These are phyloP conservation scores for Leucophenga montana DNA, from an alignment of 2,888 invertebrate species.

Conservation along the genomic window DNA sequence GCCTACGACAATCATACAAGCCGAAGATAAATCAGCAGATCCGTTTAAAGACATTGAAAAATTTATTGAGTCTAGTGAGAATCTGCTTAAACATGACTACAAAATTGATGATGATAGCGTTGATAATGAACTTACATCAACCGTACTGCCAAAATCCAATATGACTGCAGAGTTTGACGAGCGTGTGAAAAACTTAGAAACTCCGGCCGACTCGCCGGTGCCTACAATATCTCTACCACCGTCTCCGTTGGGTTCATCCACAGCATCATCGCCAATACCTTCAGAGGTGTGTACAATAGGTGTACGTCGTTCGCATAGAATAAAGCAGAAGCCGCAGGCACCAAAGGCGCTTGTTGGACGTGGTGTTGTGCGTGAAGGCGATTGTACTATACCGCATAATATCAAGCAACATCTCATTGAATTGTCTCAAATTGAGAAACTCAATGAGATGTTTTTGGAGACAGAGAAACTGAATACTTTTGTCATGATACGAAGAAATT, in stretches of 20 bases:
- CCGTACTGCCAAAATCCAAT: conserved; percentile 11
- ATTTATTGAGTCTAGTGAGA: conserved; percentile 70
- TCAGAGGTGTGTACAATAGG: conserved; percentile 49
- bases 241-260: conserved; percentile 41
- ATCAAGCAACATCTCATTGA: conserved; percentile 68
- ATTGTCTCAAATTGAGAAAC: conserved; percentile 66
- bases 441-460: conserved; percentile 70
- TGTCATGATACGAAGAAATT: conserved; percentile 87
- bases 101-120: conserved; percentile 59
- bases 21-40: conserved; percentile 57
- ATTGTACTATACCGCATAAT: conserved; percentile 68
- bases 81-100: conserved; percentile 67
- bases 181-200: conserved; percentile 52
- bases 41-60: conserved; percentile 70
- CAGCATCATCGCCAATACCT: conserved; percentile 10
- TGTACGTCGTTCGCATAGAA: conserved; percentile 83
- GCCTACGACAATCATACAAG: not conserved
- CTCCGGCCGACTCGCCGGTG: conserved; percentile 59
- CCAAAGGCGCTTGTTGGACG: conserved; percentile 75
- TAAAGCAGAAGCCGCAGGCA: conserved; percentile 80
- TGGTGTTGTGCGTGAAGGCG: conserved; percentile 76
- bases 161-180: conserved; percentile 40
- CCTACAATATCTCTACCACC: conserved; percentile 51
- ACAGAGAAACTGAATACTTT: conserved; percentile 80
- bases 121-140: conserved; percentile 34